Percentiles rank a stretch among this genome's conserved stretches.
These are phyloP conservation scores for Brachionus rotundiformis DNA, from an alignment of 1,140 invertebrate species.

Conservation along the genomic window DNA sequence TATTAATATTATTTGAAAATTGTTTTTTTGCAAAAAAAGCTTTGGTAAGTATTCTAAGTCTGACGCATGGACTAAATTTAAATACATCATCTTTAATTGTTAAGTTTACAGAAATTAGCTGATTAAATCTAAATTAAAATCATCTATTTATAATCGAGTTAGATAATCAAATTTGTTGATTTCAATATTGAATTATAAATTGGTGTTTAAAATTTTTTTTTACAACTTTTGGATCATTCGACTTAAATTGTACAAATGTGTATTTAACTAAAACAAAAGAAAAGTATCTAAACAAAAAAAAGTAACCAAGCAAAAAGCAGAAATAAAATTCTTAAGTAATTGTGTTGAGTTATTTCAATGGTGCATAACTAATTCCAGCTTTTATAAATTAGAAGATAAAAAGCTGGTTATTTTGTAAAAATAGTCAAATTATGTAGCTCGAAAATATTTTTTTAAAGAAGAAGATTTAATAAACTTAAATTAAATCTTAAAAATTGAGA, in stretches of 20 bases:
- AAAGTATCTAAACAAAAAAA: background rate
- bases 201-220: background rate
- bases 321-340: slow-evolving; percentile 5
- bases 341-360: background rate
- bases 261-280: background rate
- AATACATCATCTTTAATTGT: no score
- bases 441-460: background rate
- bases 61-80: no score
- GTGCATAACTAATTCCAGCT: slow-evolving; percentile 17
- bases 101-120: no score
- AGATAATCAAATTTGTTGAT: no score
- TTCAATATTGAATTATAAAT: background rate
- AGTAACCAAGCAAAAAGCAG: slow-evolving; percentile 12
- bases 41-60: no score
- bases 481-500: background rate
- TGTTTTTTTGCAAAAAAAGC: no score
- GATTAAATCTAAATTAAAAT: no score
- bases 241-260: background rate
- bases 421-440: background rate
- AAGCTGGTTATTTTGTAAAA: background rate
- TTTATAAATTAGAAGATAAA: background rate
- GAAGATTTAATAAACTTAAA: background rate
- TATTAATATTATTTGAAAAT: no score
- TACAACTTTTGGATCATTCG: background rate
- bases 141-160: no score